Base-by-base conservation (phyloP, 1,140 invertebrate genomes). In the Zaprionus taronus region DNA sequence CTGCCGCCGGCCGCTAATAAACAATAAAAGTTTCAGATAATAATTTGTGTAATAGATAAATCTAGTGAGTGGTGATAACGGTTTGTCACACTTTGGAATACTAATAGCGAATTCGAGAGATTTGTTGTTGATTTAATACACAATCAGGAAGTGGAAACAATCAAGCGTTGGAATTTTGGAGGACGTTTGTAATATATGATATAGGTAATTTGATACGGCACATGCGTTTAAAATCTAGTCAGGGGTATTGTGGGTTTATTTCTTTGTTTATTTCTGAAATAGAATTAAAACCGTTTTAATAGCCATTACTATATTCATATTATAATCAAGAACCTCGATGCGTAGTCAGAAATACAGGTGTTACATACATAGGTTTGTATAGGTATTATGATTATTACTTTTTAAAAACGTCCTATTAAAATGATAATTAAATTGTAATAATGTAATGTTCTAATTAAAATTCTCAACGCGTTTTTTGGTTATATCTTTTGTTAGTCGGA, bases 91-190 rank as follows among this genome's bases (percentile, higher is more conserved):
- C 2, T 47, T 17, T 9, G 7, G 11, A 47, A 47, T 17, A 44
- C 5, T 44, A 47, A n/a, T 9, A 47, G 9, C 9, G 31, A 47
- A 17, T 9, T 47, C 4, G n/a, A 17, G n/a, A 3, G 41, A 17
- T 47, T 47, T 47, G 6, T 38, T 38, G 41, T 47, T 47, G n/a
- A 9, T 47, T 47, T 9, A 17, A 47, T 47, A 47, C 5, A 47
- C 41, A 47, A 47, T 17, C 49, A 69, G 67, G 68, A 65, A 71
- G 34, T 36, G 6, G 60, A 75, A 24, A 58, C 60, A 38, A 31
- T 63, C 22, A 57, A 49, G 11, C 67, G 34, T 6, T 17, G 31
- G 11, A 62, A 69, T 69, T 20, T 58, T n/a, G 44, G 34, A 65
- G 44, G 44, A 26, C 64, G 38, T 22, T 15, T 28, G 15, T 60